Base-by-base conservation (phyloP, 2,797 vertebrate species). In the Bovichtus variegatus region DNA sequence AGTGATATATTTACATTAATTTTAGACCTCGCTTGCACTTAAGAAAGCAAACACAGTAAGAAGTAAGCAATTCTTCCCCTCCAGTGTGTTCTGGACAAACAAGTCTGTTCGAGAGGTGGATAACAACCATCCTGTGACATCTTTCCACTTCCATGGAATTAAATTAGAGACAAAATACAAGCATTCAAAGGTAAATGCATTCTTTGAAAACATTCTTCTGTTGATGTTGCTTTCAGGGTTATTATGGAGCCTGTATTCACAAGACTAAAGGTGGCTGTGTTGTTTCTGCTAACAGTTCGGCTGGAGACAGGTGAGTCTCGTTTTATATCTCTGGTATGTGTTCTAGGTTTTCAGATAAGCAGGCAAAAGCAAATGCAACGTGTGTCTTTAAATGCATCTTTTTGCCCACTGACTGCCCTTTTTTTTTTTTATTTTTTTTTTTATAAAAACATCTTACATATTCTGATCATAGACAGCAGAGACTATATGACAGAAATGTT, bases 241-340 rank as follows among this genome's bases (percentile, higher is more conserved):
- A 79, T 16, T 36, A 95, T 94, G 94, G 77, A 70, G 34, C 51
- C 63, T n/a, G 46, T 50, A 4, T 85, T 77, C 60, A 38, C 51
- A 67, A 77, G 53, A 71, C 55, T 84, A 36, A 83, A 78, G 59
- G 27, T 88, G 76, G 49, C 81, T 47, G 23, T 83, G 68, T 60
- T 94, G 68, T 57, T 90, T 44, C 65, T 92, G 54, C 8, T 86
- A 19, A 72, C 84, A 59, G 7, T 88, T n/a, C 78, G 50, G 62
- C 74, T 89, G 29, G 84, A 54, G 38, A 90, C 90, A 88, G 93
- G 95, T 96, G 88, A 94, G 94, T 90, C 16, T 57, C n/a, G 34
- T 54, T 50, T 27, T 6, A 46, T 11, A 21, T 71, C 18, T 66
- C n/a, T 23, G 5, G 10, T 40, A 5, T 38, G 18, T 41, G 9